Evolutionary conservation across 23 tunicate species (phyloP).

Genomic region (Ascidia mentula): DNA sequence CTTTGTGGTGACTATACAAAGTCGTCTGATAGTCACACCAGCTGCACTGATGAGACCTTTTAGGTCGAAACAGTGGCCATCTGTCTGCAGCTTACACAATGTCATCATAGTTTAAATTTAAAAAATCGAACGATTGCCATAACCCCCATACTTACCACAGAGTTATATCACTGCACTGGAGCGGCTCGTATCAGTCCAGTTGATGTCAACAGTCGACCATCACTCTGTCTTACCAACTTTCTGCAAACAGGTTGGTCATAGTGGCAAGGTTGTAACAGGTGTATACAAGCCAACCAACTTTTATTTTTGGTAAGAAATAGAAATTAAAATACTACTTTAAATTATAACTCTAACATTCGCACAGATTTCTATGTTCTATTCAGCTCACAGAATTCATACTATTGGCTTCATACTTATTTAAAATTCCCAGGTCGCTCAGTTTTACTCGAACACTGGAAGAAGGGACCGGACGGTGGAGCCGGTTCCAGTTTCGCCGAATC

Average conservation of each 20-base stretch:
- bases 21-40: too few relatives aligned
- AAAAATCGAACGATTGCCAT: too few relatives aligned
- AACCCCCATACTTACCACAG: slow-evolving; percentile 41
- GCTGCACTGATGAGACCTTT: too few relatives aligned
- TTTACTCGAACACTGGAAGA: slow-evolving; percentile 79
- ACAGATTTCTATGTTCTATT: background rate
- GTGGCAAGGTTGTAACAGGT: background rate
- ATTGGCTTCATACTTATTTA: too few relatives aligned
- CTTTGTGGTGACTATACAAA: too few relatives aligned
- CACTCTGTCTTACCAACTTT: slow-evolving; percentile 86
- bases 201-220: slow-evolving; percentile 90
- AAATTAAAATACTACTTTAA: background rate
- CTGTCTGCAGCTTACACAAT: too few relatives aligned
- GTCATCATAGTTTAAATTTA: too few relatives aligned
- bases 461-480: slow-evolving; percentile 45
- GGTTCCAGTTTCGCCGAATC: slow-evolving; percentile 37
- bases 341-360: too few relatives aligned
- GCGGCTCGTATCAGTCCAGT: slow-evolving; percentile 91
- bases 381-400: background rate
- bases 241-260: slow-evolving; percentile 58
- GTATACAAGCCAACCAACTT: background rate
- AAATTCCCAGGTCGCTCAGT: slow-evolving; percentile 72
- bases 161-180: slow-evolving; percentile 78
- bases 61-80: too few relatives aligned
- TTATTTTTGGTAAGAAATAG: too few relatives aligned